A percentile compares a stretch with the other conserved stretches of the same genome.
Evolutionary conservation across 2,888 invertebrate genomes (phyloP).

Genomic region (Callyntrura sp.): DNA sequence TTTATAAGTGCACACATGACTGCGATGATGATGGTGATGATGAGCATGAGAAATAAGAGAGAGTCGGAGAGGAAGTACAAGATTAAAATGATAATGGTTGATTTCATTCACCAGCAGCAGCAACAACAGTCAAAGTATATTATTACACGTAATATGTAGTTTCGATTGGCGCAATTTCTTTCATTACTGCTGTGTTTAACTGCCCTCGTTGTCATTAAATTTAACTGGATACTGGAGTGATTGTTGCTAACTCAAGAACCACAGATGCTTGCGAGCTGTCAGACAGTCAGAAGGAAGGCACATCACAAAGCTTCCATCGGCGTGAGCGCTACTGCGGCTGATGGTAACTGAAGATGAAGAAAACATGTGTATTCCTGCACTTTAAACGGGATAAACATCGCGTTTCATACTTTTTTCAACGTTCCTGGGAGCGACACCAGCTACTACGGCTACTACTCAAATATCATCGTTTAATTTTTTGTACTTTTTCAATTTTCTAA

Average conservation of each 20-base stretch:
- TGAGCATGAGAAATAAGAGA: conserved; percentile 27
- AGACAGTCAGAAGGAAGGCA: no score
- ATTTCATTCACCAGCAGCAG: conserved; percentile 61
- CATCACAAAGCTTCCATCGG: no score
- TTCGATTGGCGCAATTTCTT: conserved; percentile 71
- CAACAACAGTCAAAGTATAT: conserved; percentile 54
- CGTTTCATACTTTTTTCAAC: background rate
- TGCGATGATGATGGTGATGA: background rate
- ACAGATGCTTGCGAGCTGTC: no score
- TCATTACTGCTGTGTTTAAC: conserved; percentile 65
- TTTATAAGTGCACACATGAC: conserved; percentile 1
- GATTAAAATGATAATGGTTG: conserved; percentile 76
- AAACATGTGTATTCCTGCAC: background rate
- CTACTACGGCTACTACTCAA: conserved; percentile 10
- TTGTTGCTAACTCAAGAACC: background rate
- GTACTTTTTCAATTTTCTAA: background rate
- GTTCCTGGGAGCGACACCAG: background rate
- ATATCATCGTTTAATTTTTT: conserved; percentile 28
- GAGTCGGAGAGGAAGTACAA: conserved; percentile 65
- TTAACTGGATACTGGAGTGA: conserved; percentile 34
- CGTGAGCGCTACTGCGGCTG: no score
- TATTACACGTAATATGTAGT: conserved; percentile 74
- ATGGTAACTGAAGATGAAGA: background rate
- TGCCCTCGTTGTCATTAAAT: conserved; percentile 39
- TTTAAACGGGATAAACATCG: no score